Conservation (phyloP, 2,113 vertebrate genomes). For the Indri indri region DNA sequence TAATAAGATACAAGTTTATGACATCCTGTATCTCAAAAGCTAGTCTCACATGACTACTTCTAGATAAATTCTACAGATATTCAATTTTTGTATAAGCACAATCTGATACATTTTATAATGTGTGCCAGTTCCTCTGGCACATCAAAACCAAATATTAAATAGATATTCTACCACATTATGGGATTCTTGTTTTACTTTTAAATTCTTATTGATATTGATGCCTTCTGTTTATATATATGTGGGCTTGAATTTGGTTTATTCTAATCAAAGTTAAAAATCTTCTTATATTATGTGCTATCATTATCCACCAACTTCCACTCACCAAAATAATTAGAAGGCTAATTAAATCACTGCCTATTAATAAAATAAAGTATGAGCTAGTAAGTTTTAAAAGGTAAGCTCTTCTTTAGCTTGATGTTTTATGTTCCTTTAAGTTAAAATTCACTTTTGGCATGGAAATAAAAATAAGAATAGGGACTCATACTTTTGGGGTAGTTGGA, state of each 20-base stretch:
- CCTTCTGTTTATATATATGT: constrained; percentile 41
- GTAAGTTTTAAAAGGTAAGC: constrained; percentile 17
- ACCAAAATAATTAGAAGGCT: not conserved
- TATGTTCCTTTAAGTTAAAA: constrained; percentile 35
- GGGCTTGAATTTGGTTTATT: not conserved
- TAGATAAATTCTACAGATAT: not conserved
- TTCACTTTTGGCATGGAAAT: constrained; percentile 14
- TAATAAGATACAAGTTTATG: constrained; percentile 31
- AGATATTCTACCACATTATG: not conserved
- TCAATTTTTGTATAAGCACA: not conserved
- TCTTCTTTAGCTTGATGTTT: constrained; percentile 23
- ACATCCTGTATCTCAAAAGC: not conserved
- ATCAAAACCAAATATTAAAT: constrained; percentile 1
- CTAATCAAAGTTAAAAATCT: not conserved
- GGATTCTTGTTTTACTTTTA: constrained; percentile 27
- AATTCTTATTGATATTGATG: constrained; percentile 25
- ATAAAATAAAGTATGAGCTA: not conserved
- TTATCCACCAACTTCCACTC: not conserved
- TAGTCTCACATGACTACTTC: not conserved
- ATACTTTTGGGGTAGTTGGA: not conserved
- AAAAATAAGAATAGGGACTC: constrained; percentile 37
- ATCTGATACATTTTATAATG: constrained; percentile 8
- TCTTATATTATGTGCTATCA: not conserved
- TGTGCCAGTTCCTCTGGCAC: not conserved
- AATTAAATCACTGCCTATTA: not conserved